A percentile compares a stretch with the other conserved stretches of the same genome.
These are phyloP conservation scores for Contarinia nasturtii DNA, from an alignment of 1,140 invertebrate genomes.

Conservation along the genomic window DNA sequence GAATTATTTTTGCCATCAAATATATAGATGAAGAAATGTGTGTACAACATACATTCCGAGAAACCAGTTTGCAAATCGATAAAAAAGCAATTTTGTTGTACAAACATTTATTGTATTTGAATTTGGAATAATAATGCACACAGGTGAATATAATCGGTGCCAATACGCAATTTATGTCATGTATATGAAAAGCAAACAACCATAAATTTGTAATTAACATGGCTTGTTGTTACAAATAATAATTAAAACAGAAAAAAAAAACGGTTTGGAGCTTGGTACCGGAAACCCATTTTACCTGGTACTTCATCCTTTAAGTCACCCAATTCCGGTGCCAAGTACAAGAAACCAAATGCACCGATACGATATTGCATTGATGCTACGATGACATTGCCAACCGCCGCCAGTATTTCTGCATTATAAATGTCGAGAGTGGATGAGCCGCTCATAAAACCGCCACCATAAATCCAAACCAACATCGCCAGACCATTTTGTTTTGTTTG, in stretches of 20 bases:
- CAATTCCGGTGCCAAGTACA: constrained; percentile 50
- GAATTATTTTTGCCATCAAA: no score
- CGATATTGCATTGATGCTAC: constrained; percentile 78
- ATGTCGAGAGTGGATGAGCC: constrained; percentile 77
- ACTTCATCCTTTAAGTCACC: constrained; percentile 37
- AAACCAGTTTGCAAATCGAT: no score
- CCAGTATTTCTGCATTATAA: constrained; percentile 73
- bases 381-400: constrained; percentile 62
- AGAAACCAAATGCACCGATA: constrained; percentile 77
- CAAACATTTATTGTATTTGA: not conserved
- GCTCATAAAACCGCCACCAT: constrained; percentile 81
- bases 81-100: not conserved
- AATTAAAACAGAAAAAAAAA: no score
- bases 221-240: no score
- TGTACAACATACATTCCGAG: no score
- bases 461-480: constrained; percentile 81
- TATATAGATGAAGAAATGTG: no score
- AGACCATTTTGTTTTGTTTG: constrained; percentile 22
- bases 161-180: not conserved
- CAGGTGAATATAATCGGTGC: no score
- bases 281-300: constrained; percentile 13
- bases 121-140: not conserved
- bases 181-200: not conserved
- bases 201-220: not conserved
- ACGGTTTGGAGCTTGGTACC: no score